A percentile compares a stretch with the other conserved stretches of the same genome.
phyloP scores from a whole-genome alignment of 1,140 invertebrate species.

The Habropoda laboriosa region DNA sequence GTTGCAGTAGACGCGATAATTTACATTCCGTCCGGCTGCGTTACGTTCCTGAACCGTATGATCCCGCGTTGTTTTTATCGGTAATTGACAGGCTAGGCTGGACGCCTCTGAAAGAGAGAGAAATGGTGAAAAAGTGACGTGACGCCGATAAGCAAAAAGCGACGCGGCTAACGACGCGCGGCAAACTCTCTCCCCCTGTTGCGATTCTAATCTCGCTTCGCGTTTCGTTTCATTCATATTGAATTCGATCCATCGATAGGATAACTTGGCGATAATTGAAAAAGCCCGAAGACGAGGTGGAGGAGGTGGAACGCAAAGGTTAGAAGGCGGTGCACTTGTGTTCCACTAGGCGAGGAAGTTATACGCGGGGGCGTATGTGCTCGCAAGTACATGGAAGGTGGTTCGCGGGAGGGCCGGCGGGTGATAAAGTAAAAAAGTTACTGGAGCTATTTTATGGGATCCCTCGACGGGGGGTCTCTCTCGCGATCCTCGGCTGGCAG shows the following conservation, averaged over 20 bases:
- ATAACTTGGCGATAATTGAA: slow-evolving; percentile 25
- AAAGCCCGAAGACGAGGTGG: too few species aligned
- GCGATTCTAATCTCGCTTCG: slow-evolving; percentile 35
- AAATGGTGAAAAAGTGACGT: slow-evolving; percentile 23
- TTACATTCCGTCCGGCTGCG: slow-evolving; percentile 56
- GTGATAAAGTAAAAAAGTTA: slow-evolving; percentile 73
- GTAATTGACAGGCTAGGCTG: slow-evolving; percentile 70
- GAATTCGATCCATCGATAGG: neutral
- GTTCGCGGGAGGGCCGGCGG: slow-evolving; percentile 46
- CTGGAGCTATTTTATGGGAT: slow-evolving; percentile 67
- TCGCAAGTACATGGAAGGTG: slow-evolving; percentile 30
- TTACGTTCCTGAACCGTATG: slow-evolving; percentile 44
- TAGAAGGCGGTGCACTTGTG: neutral
- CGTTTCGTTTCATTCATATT: neutral
- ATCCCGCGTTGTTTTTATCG: slow-evolving; percentile 69
- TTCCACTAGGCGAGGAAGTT: neutral
- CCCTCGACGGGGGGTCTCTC: slow-evolving; percentile 54
- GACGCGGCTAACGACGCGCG: slow-evolving; percentile 30
- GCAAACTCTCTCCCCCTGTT: slow-evolving; percentile 12
- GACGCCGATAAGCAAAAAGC: too few species aligned
- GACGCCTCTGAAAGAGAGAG: slow-evolving; percentile 54
- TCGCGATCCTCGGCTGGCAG: slow-evolving; percentile 30
- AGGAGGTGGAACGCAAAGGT: too few species aligned
- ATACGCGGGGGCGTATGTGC: neutral
- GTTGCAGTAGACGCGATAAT: slow-evolving; percentile 67